phyloP scores from a whole-genome alignment of 2,113 vertebrate genomes.

The Saccopteryx leptura region DNA sequence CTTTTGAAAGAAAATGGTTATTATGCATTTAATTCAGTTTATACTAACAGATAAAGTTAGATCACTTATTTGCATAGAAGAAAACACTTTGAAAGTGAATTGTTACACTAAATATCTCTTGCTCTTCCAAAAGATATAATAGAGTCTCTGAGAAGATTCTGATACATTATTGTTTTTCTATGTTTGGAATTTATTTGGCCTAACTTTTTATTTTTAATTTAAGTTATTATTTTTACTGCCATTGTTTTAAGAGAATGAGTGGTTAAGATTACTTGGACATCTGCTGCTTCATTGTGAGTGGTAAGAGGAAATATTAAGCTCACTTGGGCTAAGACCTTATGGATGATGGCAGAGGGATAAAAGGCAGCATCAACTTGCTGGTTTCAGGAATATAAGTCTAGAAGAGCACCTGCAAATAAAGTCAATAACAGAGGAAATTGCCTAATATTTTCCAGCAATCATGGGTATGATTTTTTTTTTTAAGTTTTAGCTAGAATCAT shows the following conservation, averaged over 20 bases:
- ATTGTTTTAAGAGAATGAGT: background rate
- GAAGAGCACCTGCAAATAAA: background rate
- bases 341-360: background rate
- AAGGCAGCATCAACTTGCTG: background rate
- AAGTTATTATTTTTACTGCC: background rate
- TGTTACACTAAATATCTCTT: background rate
- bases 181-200: background rate
- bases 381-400: background rate
- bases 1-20: background rate
- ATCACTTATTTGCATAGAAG: background rate
- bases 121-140: background rate
- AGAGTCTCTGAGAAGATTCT: background rate
- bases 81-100: background rate
- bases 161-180: background rate
- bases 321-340: background rate
- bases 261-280: background rate
- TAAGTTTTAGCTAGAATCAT: conserved; percentile 89
- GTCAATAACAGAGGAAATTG: background rate
- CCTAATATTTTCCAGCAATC: background rate
- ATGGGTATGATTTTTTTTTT: background rate
- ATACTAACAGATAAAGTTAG: background rate
- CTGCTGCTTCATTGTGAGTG: background rate
- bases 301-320: background rate
- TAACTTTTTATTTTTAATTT: background rate
- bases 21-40: background rate